A percentile compares a stretch with the other conserved stretches of the same genome.
Conservation (phyloP, 2,888 invertebrate genomes). For the Catocala sponsa region DNA sequence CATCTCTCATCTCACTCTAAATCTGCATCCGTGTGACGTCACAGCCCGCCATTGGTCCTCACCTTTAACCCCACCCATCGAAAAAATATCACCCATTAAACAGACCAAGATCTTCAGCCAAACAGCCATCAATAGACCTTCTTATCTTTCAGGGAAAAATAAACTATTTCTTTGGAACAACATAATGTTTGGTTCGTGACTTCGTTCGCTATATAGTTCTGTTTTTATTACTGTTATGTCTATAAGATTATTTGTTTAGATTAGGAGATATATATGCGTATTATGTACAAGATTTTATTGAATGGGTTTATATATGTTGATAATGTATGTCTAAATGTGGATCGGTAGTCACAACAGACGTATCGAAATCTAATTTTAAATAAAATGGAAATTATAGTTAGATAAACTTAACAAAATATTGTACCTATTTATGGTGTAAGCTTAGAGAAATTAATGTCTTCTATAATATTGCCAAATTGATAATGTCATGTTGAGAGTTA, state of each 20-base stretch:
- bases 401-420: too few relatives aligned
- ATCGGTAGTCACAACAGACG: too few relatives aligned
- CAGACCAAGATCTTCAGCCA: conserved; percentile 77
- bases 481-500: too few relatives aligned
- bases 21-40: conserved; percentile 63
- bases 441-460: too few relatives aligned
- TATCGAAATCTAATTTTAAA: too few relatives aligned
- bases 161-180: conserved; percentile 35
- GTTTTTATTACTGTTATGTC: conserved; percentile 16
- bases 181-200: conserved; percentile 43
- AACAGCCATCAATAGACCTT: conserved; percentile 49
- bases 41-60: conserved; percentile 75
- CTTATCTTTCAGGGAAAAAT: conserved; percentile 67
- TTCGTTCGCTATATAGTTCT: conserved; percentile 21
- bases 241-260: background rate
- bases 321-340: too few relatives aligned
- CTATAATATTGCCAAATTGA: too few relatives aligned
- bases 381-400: too few relatives aligned
- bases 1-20: conserved; percentile 73
- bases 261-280: too few relatives aligned
- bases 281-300: too few relatives aligned
- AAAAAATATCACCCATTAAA: conserved; percentile 85
- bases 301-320: too few relatives aligned
- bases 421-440: too few relatives aligned
- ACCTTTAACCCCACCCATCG: conserved; percentile 86